Conservation (phyloP, 2,113 vertebrate species). For the Charina bottae region DNA sequence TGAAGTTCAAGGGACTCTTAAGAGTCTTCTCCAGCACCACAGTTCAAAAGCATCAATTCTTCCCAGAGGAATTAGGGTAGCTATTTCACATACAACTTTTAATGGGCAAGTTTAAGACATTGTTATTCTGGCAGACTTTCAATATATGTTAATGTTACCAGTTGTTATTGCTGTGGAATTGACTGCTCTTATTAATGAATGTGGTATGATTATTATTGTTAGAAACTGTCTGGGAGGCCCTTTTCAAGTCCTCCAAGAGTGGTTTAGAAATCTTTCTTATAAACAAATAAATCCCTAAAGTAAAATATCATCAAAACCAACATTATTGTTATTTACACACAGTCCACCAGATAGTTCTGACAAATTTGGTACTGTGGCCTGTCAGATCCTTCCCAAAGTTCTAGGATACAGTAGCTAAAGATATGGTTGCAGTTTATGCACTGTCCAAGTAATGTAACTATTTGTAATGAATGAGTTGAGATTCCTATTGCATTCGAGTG, state of each 20-base stretch:
- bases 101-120: neutral
- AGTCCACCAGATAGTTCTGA: neutral
- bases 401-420: neutral
- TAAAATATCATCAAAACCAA: neutral
- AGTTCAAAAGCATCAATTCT: too few relatives aligned
- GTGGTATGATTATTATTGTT: neutral
- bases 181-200: neutral
- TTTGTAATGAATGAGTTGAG: neutral
- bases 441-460: neutral
- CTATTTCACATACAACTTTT: neutral
- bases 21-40: too few relatives aligned
- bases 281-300: neutral
- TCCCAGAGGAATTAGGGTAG: neutral
- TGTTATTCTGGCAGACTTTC: neutral
- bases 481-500: neutral
- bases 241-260: neutral
- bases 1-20: too few relatives aligned
- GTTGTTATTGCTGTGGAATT: neutral
- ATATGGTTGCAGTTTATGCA: neutral
- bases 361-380: neutral
- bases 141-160: neutral
- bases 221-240: neutral
- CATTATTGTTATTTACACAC: neutral
- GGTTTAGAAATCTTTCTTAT: neutral
- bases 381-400: neutral